Conservation (phyloP, 30 jellyfish, hydroid and myxozoan species). For the Hydractinia echinata region DNA sequence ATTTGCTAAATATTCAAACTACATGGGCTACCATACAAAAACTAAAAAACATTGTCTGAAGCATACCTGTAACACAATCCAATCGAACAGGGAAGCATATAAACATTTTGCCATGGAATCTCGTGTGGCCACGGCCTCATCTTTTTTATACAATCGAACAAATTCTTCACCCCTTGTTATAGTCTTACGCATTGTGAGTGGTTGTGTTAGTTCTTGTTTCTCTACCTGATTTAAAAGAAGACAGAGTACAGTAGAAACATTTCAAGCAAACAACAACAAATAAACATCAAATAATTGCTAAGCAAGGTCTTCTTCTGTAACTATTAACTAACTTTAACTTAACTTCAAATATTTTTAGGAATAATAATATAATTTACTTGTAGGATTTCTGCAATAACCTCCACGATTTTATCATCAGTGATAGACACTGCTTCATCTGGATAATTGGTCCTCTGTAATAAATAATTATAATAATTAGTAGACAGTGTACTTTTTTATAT, state of each 20-base stretch:
- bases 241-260: not conserved
- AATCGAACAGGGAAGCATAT: conserved; percentile 93
- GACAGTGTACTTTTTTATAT: not conserved
- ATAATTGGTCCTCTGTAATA: conserved; percentile 44
- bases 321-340: not conserved
- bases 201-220: conserved; percentile 54
- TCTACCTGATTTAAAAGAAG: conserved; percentile 51
- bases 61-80: conserved; percentile 89
- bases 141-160: conserved; percentile 70
- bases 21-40: not conserved
- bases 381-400: conserved; percentile 53
- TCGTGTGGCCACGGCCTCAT: conserved; percentile 93
- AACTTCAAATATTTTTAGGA: not conserved
- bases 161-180: conserved; percentile 87
- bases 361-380: conserved; percentile 38
- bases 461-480: not conserved
- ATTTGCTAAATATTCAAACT: no score
- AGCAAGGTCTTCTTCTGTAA: no score
- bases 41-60: not conserved
- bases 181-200: conserved; percentile 71
- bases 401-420: conserved; percentile 59
- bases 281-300: not conserved
- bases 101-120: conserved; percentile 97
- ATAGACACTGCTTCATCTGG: conserved; percentile 74
- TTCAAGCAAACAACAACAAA: not conserved